Evolutionary conservation across 1,140 invertebrate genomes (phyloP), one percentile per base, ranked within the genome.

Genomic region (Nasonia giraulti): DNA sequence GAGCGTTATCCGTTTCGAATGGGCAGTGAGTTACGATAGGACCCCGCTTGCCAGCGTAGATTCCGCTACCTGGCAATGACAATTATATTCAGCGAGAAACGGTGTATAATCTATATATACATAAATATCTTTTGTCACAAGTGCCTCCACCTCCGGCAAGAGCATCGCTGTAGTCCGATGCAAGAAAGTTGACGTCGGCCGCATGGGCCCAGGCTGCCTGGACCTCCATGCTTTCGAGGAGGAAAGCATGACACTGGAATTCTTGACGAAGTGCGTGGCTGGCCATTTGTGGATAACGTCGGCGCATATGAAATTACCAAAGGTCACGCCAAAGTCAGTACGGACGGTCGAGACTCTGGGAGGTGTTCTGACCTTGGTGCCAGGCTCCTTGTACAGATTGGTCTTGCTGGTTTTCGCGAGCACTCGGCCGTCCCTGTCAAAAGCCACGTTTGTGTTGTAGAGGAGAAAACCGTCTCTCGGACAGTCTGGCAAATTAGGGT

Each of bases 251-350:
- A 97, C 89, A 0, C 93, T 91, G 11, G 91, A 83, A 44, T 94
- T 91, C 33, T 93, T 87, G 0, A 96, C 93, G 1, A 96, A 88
- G 37, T 92, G 88, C 7, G 94, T 87, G 0, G 94, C 91, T 0
- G 97, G 97, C 6, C 93, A 89, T 69, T 94, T 87, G 88, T 95
- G 96, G 1, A 97, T 86, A 27, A 97, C 93, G 89, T 98, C 97
- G 87, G 96, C 96, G 86, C 96, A 96, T 80, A 95, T 96, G 33
- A 97, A 93, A 1, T 95, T 91, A 2, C 97, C 97, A 89, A 98
- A 98, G 20, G 93, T 95, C 0, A 97, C 96, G 7, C 95, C 95
- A 88, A 98, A 98, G 90, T 97, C 96, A 0, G 97, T 98, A 7
- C 92, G 91, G 85, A 98, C 98, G 5, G 91, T 94, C 0, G 93